Conservation (phyloP, 2,113 vertebrate species). For the Aegotheles bennettii region DNA sequence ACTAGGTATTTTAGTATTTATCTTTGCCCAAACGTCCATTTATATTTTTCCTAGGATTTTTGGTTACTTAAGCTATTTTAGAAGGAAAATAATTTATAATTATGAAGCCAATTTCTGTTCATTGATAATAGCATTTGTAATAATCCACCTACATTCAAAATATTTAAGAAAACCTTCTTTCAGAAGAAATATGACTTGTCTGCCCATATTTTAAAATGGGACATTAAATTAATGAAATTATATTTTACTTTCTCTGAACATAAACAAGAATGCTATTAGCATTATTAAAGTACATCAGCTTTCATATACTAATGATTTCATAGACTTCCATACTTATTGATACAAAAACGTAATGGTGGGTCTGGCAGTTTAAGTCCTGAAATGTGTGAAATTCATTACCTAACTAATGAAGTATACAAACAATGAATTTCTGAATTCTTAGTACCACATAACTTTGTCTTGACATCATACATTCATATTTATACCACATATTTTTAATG, state of each 20-base stretch:
- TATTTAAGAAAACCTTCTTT: not conserved
- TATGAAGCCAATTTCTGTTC: constrained; percentile 8
- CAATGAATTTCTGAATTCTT: constrained; percentile 36
- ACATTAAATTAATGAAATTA: constrained; percentile 22
- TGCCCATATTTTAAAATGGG: constrained; percentile 25
- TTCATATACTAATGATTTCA: not conserved
- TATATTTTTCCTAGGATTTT: not conserved
- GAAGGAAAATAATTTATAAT: not conserved
- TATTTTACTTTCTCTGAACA: constrained; percentile 25
- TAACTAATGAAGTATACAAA: constrained; percentile 56
- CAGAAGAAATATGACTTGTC: not conserved
- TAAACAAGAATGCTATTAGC: constrained; percentile 38
- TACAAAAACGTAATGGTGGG: constrained; percentile 42
- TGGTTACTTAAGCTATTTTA: not conserved
- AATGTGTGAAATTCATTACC: constrained; percentile 57
- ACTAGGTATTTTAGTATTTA: not conserved
- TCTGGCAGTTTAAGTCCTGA: constrained; percentile 37
- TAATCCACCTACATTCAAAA: not conserved
- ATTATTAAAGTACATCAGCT: constrained; percentile 39
- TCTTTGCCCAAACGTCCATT: not conserved
- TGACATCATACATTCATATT: not conserved
- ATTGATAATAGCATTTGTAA: not conserved
- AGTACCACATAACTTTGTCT: not conserved
- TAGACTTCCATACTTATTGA: constrained; percentile 32
- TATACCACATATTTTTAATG: not conserved